Conservation (phyloP, 92 coral and sea anemone species). For the Porites cylindrica region DNA sequence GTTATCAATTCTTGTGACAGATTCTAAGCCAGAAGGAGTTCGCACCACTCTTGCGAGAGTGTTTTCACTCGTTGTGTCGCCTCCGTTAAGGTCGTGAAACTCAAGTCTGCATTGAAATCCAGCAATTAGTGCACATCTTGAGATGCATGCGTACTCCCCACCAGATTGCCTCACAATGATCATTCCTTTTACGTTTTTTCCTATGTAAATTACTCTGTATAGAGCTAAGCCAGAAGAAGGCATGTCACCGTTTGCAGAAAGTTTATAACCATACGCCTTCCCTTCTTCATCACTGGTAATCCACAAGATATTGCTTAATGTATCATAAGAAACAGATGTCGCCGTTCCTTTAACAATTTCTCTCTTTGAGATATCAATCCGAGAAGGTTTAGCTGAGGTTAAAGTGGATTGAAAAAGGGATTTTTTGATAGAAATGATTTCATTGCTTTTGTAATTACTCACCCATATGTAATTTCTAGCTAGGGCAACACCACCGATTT, state of each 20-base stretch:
- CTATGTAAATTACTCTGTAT: constrained; percentile 55
- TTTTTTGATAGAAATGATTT: constrained; percentile 56
- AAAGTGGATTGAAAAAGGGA: constrained; percentile 50
- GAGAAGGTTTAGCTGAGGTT: constrained; percentile 49
- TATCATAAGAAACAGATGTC: constrained; percentile 80
- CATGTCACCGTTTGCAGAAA: constrained; percentile 67
- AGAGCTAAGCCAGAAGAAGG: constrained; percentile 8
- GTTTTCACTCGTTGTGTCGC: constrained; percentile 53
- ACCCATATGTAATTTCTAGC: constrained; percentile 73
- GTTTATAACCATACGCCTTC: constrained; percentile 72
- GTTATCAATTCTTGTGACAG: constrained; percentile 68
- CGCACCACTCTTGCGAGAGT: constrained; percentile 77
- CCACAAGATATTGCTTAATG: constrained; percentile 61
- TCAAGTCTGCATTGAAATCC: constrained; percentile 86
- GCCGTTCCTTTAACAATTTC: constrained; percentile 62
- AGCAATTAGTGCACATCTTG: constrained; percentile 75
- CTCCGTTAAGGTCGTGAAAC: constrained; percentile 70
- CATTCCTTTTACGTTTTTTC: constrained; percentile 82
- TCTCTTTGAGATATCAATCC: constrained; percentile 26
- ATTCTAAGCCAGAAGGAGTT: constrained; percentile 88
- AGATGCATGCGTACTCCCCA: constrained; percentile 69
- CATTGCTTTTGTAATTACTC: constrained; percentile 40
- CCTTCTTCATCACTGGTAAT: constrained; percentile 64
- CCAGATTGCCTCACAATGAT: constrained; percentile 77
- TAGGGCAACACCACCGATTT: constrained; percentile 75